Evolutionary conservation across 1,140 invertebrate species (phyloP), one percentile per base, ranked within the genome.

Genomic region (Zaprionus vittiger): DNA sequence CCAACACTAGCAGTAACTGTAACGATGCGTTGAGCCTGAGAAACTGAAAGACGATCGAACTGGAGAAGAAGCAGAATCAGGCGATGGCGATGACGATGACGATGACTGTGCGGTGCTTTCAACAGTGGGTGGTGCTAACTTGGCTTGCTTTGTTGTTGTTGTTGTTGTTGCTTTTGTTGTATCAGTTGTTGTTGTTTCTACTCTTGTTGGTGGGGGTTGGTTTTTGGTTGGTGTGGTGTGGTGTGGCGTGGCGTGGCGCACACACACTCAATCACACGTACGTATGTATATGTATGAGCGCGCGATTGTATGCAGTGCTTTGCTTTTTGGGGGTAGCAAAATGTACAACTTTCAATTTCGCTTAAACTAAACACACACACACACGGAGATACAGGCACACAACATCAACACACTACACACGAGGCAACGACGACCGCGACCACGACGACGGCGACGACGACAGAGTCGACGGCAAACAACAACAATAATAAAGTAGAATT

Each of bases 311-410:
- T 85, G 85, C 85, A 90, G 82, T 79, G 85, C 85, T 89, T 89
- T 85, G 81, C 81, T 90, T 90, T 90, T 91, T 83, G 85, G 85
- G 85, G 85, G 85, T 90, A 90, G 85, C 80, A 80, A 90, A 90
- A 89, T 85, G 81, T 90, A 90, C 85, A 89, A 90, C 85, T 90
- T 90, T 90, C 85, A 84, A 89, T 90, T 90, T 90, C 85, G 85
- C 83, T 90, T 90, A 81, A 87, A 84, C 85, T 90, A 89, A 89
- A 80, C 83, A 86, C 72, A 87, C 68, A 73, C 84, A 81, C 31
- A 34, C 31, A 34, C 31, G 11, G 31, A 34, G 31, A 11, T 9
- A 34, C 56, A 62, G 49, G 44, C 65, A 60, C 38, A 76, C 68
- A 72, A 44, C 70, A 59, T 41, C 70, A 74, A 73, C 70, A 77